These are phyloP conservation scores for Epinephelus fuscoguttatus DNA, from an alignment of 2,113 vertebrate species.

Conservation along the genomic window DNA sequence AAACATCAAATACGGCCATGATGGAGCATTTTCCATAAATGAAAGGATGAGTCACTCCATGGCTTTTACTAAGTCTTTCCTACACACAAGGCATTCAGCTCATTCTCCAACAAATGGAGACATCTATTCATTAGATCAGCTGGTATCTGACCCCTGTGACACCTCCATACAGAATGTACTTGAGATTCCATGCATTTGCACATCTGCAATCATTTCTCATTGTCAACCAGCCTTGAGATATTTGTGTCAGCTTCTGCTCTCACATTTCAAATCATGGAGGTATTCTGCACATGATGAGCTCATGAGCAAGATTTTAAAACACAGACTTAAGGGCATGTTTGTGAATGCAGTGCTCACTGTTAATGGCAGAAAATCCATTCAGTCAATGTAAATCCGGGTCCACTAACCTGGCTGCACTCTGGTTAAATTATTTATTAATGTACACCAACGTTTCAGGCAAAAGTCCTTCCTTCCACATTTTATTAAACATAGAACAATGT, in stretches of 20 bases:
- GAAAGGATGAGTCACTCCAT: not conserved
- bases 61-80: not conserved
- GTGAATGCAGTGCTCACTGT: not conserved
- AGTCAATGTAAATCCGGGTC: not conserved
- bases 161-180: not conserved
- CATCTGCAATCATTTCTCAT: not conserved
- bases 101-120: no score
- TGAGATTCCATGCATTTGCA: not conserved
- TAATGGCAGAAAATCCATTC: not conserved
- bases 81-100: not conserved
- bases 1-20: not conserved
- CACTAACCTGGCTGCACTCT: not conserved
- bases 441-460: not conserved
- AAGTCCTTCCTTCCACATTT: not conserved
- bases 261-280: not conserved
- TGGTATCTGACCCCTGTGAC: slow-evolving; percentile 2
- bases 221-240: not conserved
- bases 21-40: not conserved
- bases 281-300: not conserved
- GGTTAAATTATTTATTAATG: not conserved
- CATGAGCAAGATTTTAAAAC: not conserved
- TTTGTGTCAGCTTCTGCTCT: not conserved
- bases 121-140: not conserved
- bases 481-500: no score
- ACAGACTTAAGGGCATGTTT: not conserved